Base-by-base conservation (phyloP, 1,140 invertebrate genomes). In the Oedothorax gibbosus region DNA sequence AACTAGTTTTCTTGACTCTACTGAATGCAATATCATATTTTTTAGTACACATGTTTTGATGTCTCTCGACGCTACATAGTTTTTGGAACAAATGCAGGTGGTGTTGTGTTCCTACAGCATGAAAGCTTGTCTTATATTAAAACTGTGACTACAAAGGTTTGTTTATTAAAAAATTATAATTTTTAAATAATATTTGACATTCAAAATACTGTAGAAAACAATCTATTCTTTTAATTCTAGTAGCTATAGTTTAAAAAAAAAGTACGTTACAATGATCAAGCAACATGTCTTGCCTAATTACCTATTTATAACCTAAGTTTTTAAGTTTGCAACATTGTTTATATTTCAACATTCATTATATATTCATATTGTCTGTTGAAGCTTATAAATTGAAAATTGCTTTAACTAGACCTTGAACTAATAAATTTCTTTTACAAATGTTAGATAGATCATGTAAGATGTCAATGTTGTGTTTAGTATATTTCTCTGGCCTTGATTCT, bases 21-120 rank as follows among this genome's bases (percentile, higher is more conserved):
- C n/a, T n/a, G n/a, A 35, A 35, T 35, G 35, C 35, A 35, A 2
- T 80, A 0, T 68, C 10, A 64, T 20, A 64, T n/a, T 76, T 49
- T 71, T 64, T 86, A 86, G 85, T 86, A 82, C 20, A 86, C 85
- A 8, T 86, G 85, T 56, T 84, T 86, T 82, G 78, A 86, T 71
- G 72, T 86, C 9, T 86, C 85, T 57, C 69, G 73, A n/a, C 85
- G 77, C 51, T 86, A 83, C 35, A 18, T 86, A 18, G 85, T 78
- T 8, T 86, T 82, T 82, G 85, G 85, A 35, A 82, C 85, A 14
- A 83, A 83, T 71, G 69, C 78, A 12, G 85, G 85, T 56, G 79
- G 79, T 8, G 62, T 86, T 79, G 60, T 82, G 21, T 68, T 86
- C 50, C 77, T 86, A 53, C 78, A 86, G 20, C 72, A 82, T 84